A percentile compares a stretch with the other conserved stretches of the same genome.
phyloP scores from a whole-genome alignment of 2,113 vertebrate species.

The Entomyzon cyanotis region DNA sequence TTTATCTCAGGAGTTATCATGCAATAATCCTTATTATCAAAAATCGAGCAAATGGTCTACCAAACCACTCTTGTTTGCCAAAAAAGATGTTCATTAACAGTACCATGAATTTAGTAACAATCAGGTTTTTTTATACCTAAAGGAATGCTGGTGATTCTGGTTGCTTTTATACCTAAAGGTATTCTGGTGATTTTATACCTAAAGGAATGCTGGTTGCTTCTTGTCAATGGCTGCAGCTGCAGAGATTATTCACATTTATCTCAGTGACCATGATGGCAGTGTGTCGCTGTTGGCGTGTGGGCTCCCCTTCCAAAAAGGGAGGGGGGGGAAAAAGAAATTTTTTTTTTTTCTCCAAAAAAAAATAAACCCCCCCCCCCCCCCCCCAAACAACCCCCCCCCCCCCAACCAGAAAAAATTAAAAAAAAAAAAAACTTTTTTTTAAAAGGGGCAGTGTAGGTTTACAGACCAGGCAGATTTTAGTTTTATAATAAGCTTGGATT shows the following conservation, averaged over 20 bases:
- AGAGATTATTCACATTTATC: neutral
- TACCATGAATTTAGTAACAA: neutral
- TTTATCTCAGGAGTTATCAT: neutral
- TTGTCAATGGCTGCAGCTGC: neutral
- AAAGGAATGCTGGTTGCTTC: neutral
- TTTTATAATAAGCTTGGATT: neutral
- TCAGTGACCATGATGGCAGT: neutral
- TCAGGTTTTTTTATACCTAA: accelerated
- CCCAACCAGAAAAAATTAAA: too few species aligned
- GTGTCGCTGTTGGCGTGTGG: too few species aligned
- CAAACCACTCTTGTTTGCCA: neutral
- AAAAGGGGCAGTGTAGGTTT: neutral
- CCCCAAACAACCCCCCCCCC: too few species aligned
- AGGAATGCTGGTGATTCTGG: neutral
- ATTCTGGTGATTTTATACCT: neutral
- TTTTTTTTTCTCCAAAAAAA: too few species aligned
- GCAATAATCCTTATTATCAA: neutral
- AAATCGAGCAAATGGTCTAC: neutral
- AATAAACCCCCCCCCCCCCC: too few species aligned
- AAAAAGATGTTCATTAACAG: neutral
- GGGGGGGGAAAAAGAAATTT: too few species aligned
- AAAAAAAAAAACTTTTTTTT: too few species aligned
- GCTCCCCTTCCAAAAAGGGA: too few species aligned
- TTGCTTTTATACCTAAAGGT: neutral
- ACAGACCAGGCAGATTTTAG: neutral